Base-by-base conservation (phyloP, 53 echinoderm and acorn worm genomes). In the Luidia sarsii region DNA sequence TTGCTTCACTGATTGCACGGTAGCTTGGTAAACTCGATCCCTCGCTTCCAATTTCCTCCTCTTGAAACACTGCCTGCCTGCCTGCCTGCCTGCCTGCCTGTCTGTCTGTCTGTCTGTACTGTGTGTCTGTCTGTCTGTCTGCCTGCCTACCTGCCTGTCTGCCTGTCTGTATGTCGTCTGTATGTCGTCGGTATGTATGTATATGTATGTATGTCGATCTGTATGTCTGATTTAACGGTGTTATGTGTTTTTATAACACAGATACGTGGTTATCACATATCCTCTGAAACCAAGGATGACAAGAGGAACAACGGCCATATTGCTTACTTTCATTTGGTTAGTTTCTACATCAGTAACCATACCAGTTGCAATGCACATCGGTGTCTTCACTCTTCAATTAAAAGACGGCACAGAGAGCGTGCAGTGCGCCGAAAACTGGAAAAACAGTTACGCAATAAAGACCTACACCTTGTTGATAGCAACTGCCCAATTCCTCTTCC, bases 261-360 rank as follows among this genome's bases (percentile, higher is more conserved):
- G 96, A 56, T 95, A 95, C 48, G 67, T 87, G 39, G 90, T 90
- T 38, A 95, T 95, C 5, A 95, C 90, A 57, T 88, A 90, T 68
- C 96, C 96, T 4, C 54, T 95, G 30, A 82, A 88, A 33, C 96
- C 96, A 25, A 70, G 92, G 1, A 92, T 92, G 92, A 88, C 82
- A 6, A 89, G 82, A 27, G 71, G 67, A 22, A 91, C 88, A 0
- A 87, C 92, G 2, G 68, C 63, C 19, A 85, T 87, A 48, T 72
- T 91, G 22, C 79, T 95, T 2, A 79, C 80, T 13, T 25, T 72
- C 24, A 90, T 92, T 24, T 95, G 96, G 96, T 48, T 92, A 64
- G 85, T 95, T 31, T 92, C 96, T 5, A 80, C 85, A 9, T 71
- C 59, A 48, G 82, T 95, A 59, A 88, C 90, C 39, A 80, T 95